Evolutionary conservation across 2,888 invertebrate genomes (phyloP).

Genomic region (Acleris cristana): DNA sequence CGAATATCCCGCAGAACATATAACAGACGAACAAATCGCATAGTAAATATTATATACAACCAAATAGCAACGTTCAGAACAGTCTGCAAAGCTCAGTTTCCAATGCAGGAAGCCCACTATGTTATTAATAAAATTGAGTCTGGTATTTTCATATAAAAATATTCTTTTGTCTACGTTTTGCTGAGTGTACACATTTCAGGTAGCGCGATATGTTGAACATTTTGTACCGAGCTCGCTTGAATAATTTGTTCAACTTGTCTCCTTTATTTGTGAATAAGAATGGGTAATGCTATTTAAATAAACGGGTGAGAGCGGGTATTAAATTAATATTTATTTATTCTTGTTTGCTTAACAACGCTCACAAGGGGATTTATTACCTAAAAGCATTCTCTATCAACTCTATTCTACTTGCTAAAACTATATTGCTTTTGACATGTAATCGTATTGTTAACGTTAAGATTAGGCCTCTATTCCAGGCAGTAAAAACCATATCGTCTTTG

Average conservation of each 20-base stretch:
- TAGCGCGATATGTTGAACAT: conserved; percentile 31
- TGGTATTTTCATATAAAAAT: conserved; percentile 63
- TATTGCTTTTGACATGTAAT: too few relatives aligned
- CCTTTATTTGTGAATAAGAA: neutral
- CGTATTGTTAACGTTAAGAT: too few relatives aligned
- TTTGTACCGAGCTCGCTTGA: conserved; percentile 7
- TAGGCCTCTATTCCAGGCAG: too few relatives aligned
- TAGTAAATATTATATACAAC: conserved; percentile 12
- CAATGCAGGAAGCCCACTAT: conserved; percentile 42
- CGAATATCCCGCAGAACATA: conserved; percentile 18
- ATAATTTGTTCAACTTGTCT: conserved; percentile 4
- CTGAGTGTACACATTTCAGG: conserved; percentile 55
- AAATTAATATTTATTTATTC: too few relatives aligned
- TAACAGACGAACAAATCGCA: conserved; percentile 27
- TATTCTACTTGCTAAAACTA: too few relatives aligned
- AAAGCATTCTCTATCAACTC: too few relatives aligned
- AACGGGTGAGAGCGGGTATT: too few relatives aligned
- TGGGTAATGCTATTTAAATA: neutral
- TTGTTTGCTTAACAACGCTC: too few relatives aligned
- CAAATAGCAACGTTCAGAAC: neutral
- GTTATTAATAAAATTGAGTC: conserved; percentile 60
- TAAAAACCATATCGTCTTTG: too few relatives aligned
- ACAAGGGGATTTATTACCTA: too few relatives aligned
- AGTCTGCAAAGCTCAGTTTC: neutral
- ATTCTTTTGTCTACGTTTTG: conserved; percentile 58